These are phyloP conservation scores for Meiosimyza platycephala DNA, from an alignment of 2,888 invertebrate genomes.

Conservation along the genomic window DNA sequence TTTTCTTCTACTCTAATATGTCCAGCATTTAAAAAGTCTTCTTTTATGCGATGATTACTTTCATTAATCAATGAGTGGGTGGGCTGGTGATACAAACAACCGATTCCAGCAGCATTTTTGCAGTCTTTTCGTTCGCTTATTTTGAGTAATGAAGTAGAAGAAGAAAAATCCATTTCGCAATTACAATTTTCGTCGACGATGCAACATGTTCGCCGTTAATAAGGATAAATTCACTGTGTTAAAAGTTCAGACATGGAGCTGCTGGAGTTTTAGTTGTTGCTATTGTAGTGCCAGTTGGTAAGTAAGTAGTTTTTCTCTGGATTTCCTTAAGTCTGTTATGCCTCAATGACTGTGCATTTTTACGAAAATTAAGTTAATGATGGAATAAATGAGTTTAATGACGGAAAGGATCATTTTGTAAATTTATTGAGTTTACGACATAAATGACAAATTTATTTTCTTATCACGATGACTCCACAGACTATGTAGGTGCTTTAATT, in stretches of 20 bases:
- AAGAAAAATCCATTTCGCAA: conserved; percentile 29
- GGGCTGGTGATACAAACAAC: background rate
- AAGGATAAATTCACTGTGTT: conserved; percentile 21
- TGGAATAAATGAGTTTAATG: conserved; percentile 47
- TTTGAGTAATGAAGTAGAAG: conserved; percentile 44
- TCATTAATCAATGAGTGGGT: conserved; percentile 55
- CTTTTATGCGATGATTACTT: conserved; percentile 52
- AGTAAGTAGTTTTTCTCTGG: conserved; percentile 1
- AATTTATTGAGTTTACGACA: too few relatives aligned
- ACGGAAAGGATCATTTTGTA: conserved; percentile 11
- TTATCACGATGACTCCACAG: too few relatives aligned
- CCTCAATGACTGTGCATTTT: conserved; percentile 45
- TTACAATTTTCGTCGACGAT: conserved; percentile 22
- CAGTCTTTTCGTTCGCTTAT: background rate
- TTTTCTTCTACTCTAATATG: background rate
- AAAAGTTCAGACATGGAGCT: background rate
- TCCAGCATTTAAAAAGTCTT: conserved; percentile 12
- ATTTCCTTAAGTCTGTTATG: conserved; percentile 5
- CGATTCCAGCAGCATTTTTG: background rate
- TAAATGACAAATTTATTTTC: too few relatives aligned
- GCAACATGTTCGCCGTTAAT: conserved; percentile 30
- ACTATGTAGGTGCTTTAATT: too few relatives aligned
- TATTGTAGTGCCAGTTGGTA: background rate
- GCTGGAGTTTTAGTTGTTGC: background rate
- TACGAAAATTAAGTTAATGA: conserved; percentile 48